Base-by-base conservation (phyloP, 2,113 vertebrate genomes). In the Mormoops blainvillei region DNA sequence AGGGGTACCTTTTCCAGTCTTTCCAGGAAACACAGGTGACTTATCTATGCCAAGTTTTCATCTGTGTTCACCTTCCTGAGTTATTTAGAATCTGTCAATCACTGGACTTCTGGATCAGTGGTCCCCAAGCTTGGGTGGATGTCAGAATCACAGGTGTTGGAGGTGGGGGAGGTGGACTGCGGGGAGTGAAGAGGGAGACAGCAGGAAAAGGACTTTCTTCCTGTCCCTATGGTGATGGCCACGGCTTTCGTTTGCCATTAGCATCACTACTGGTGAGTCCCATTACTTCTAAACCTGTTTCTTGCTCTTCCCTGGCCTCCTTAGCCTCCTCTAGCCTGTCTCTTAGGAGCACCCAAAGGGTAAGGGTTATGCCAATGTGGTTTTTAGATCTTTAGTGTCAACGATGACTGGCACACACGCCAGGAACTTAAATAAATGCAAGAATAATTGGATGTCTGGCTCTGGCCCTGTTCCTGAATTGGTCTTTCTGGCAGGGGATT, bases 131-230 rank as follows among this genome's bases (percentile, higher is more conserved):
- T 58, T 86, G 13, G 56, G 50, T 38, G 56, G 16, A 31, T 19
- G 54, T 56, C 65, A 58, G 70, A 65, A 50, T 54, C 24, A 20
- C 65, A 45, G 0, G 6, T 58, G 13, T 9, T 85, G 22, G n/a
- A 9, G 1, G 11, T 36, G 36, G 67, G 28, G n/a, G 43, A 2
- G 24, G 2, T 22, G 48, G 16, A 22, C 15, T 50, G 56, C 15
- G 26, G n/a, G 48, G 1, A 8, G 41, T 13, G 2, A 43, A n/a
- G 22, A 3, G 3, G 0, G 9, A 26, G 4, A 52, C 5, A 50
- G 28, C 22, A 28, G 9, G 15, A 63, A 7, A 14, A 45, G n/a
- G n/a, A 5, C 31, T 81, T 56, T 38, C 26, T 93, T 24, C 3
- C 52, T 28, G 11, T 77, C 48, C 95, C 73, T 50, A 3, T 15